Percentiles rank a stretch among this genome's conserved stretches.
phyloP scores from a whole-genome alignment of 2,113 vertebrate genomes.

The Ophthalmolycus amberensis region DNA sequence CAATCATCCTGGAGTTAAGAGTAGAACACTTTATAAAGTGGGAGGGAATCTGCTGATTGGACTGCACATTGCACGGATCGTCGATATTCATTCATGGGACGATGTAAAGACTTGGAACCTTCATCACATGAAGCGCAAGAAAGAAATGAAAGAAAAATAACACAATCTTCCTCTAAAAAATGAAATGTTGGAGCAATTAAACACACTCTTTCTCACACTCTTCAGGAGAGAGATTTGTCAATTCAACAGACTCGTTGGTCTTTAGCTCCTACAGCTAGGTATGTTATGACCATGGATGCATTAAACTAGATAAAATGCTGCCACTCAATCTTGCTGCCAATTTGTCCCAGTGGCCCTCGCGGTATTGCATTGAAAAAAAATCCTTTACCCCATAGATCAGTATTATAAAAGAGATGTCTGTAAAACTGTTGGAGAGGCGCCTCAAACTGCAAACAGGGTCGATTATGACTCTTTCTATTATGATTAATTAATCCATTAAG shows the following conservation, averaged over 20 bases:
- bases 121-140: neutral
- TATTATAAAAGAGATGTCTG: neutral
- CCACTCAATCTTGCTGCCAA: neutral
- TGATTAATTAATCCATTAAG: neutral
- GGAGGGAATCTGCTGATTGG: conserved; percentile 43
- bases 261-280: neutral
- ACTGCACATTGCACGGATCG: conserved; percentile 1
- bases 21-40: neutral
- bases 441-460: neutral
- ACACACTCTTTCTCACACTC: neutral
- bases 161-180: neutral
- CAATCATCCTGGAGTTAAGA: neutral
- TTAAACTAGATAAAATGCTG: neutral
- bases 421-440: neutral
- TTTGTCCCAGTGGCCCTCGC: neutral
- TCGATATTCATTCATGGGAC: conserved; percentile 27
- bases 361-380: neutral
- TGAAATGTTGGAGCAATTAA: neutral
- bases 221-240: neutral
- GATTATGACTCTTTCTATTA: neutral
- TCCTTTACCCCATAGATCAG: no score
- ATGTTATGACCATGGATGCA: neutral
- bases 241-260: neutral
- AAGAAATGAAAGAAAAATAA: neutral
- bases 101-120: neutral